These are phyloP conservation scores for Dendrolimus pini DNA, from an alignment of 2,888 invertebrate genomes.

Conservation along the genomic window DNA sequence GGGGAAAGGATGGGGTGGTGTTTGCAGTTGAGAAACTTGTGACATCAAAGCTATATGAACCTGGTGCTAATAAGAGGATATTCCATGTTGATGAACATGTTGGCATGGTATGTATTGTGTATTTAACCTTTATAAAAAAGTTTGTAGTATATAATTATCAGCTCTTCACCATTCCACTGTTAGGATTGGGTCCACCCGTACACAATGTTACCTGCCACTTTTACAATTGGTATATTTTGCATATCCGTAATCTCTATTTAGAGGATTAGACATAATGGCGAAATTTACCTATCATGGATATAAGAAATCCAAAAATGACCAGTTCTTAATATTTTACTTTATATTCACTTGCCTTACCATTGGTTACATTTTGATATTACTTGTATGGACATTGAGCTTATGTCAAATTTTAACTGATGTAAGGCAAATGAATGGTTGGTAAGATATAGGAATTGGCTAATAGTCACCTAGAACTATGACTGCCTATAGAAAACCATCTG, in stretches of 20 bases:
- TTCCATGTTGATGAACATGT: constrained; percentile 96
- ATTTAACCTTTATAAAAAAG: neutral
- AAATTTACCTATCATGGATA: too few species aligned
- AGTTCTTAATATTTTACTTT: too few species aligned
- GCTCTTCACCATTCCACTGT: neutral
- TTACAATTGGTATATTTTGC: neutral
- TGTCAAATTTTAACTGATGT: too few species aligned
- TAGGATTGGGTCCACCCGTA: neutral
- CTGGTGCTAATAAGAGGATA: constrained; percentile 92
- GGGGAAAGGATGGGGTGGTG: constrained; percentile 97
- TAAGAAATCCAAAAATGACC: too few species aligned
- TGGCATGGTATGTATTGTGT: constrained; percentile 84
- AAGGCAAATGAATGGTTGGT: too few species aligned
- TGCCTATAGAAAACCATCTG: too few species aligned
- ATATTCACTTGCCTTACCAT: too few species aligned
- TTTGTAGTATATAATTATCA: neutral
- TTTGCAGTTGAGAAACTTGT: constrained; percentile 98
- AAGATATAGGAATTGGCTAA: too few species aligned
- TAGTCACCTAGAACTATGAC: too few species aligned
- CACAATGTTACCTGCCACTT: neutral
- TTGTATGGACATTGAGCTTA: too few species aligned
- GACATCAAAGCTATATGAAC: constrained; percentile 94
- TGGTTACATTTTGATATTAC: too few species aligned
- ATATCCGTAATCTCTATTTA: neutral
- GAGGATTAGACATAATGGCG: too few species aligned